Evolutionary conservation across 2,113 vertebrate genomes (phyloP), one percentile per base, ranked within the genome.

Genomic region (Pterocles gutturalis): DNA sequence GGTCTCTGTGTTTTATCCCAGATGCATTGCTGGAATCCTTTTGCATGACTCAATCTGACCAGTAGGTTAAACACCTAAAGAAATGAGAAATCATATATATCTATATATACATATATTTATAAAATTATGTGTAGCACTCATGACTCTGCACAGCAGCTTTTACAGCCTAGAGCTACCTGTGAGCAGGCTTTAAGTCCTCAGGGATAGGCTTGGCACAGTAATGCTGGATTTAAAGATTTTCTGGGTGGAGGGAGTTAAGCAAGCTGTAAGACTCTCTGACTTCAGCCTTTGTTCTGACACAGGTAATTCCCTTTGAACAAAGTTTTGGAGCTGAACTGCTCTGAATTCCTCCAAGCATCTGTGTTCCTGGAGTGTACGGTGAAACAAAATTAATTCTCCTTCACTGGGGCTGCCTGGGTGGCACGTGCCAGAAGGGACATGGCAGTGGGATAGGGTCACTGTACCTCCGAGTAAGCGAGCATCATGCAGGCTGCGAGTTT

Each of bases 211-310:
- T 85, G 71, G 54, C 55, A 58, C 38, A 51, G 26, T 34, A 51
- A 38, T 36, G 29, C 25, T 84, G 83, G 46, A 81, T 86, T 91
- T 89, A 43, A 87, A 81, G 26, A 2, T 53, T 94, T 89, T 38
- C 60, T 70, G 76, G 28, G 43, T 81, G 80, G 55, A 88, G 24
- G 53, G 22, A 64, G 17, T 57, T 78, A 62, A 66, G 54, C 22
- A 51, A 66, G 51, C 64, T 79, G 14, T 28, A 77, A 87, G 77
- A 22, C 64, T 79, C 57, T 6, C 1, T 62, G 55, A 33, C 48
- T 96, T 78, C 65, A 93, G 51, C 61, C 64, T 79, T 89, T 71
- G 73, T 87, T 89, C 45, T 9, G 51, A 89, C 72, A 36, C 72
- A 77, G 71, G 45, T 73, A 62, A 49, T 73, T 92, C 60, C 69